Evolutionary conservation across 2,113 vertebrate genomes (phyloP).

Genomic region (Cyanoderma ruficeps): DNA sequence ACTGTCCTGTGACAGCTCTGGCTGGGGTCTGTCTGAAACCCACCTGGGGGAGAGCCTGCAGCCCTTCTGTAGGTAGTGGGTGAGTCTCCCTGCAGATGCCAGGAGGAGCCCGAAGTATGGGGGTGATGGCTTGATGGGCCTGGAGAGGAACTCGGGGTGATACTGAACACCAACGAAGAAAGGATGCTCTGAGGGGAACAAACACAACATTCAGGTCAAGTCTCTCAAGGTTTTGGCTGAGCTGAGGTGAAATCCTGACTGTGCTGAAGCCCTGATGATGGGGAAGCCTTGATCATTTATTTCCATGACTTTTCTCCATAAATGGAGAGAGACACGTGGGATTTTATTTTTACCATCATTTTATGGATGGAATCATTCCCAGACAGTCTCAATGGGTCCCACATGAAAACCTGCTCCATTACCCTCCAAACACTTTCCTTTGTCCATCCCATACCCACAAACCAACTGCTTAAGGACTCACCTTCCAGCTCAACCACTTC

Average conservation of each 20-base stretch:
- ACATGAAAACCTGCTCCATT: background rate
- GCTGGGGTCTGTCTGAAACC: background rate
- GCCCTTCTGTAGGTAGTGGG: conserved; percentile 88
- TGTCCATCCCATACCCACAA: background rate
- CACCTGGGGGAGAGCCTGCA: conserved; percentile 92
- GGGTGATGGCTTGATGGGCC: conserved; percentile 94
- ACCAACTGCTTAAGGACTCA: conserved; percentile 18
- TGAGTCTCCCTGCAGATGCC: conserved; percentile 87
- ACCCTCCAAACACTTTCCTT: background rate
- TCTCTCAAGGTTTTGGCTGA: background rate
- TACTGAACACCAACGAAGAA: conserved; percentile 96
- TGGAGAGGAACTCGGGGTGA: conserved; percentile 94
- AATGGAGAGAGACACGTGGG: background rate
- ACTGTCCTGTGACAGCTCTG: background rate
- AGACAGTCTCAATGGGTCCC: background rate
- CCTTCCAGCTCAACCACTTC: conserved; percentile 93
- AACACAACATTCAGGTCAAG: background rate
- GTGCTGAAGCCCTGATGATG: fast-evolving
- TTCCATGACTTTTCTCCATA: background rate
- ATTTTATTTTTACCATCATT: background rate
- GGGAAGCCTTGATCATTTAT: background rate
- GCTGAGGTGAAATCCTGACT: background rate
- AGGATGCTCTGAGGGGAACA: conserved; percentile 82
- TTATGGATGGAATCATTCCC: background rate
- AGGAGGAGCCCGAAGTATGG: conserved; percentile 91